phyloP scores from a whole-genome alignment of 2,113 vertebrate species.

The Pteronura brasiliensis region DNA sequence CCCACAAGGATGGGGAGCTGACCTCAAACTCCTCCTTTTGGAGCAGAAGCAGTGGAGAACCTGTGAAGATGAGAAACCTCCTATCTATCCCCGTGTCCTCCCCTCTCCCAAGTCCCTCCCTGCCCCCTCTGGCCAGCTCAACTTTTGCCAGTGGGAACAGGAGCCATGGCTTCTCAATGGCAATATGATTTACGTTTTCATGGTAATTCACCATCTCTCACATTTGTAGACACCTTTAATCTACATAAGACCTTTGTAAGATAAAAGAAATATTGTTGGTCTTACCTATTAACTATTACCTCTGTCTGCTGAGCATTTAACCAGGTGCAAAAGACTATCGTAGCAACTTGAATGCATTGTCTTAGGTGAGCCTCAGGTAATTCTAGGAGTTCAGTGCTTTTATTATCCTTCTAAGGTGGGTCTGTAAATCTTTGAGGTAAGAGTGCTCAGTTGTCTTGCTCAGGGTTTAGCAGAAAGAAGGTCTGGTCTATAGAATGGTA shows the following conservation, averaged over 20 bases:
- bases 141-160: neutral
- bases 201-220: neutral
- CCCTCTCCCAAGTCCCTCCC: rapidly evolving
- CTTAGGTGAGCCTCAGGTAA: neutral
- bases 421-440: neutral
- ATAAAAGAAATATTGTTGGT: neutral
- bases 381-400: neutral
- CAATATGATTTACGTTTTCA: neutral
- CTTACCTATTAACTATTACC: neutral
- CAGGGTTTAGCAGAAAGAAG: neutral
- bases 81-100: rapidly evolving
- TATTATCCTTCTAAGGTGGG: neutral
- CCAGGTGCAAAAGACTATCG: no score
- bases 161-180: neutral
- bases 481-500: neutral
- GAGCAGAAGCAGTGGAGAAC: neutral
- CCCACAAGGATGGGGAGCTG: neutral
- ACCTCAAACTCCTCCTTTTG: neutral
- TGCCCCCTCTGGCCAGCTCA: neutral
- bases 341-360: neutral
- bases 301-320: neutral
- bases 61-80: neutral
- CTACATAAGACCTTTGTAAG: neutral
- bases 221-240: neutral
- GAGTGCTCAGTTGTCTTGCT: neutral